Evolutionary conservation across 2,888 invertebrate genomes (phyloP).

Genomic region (Peribatodes rhomboidaria): DNA sequence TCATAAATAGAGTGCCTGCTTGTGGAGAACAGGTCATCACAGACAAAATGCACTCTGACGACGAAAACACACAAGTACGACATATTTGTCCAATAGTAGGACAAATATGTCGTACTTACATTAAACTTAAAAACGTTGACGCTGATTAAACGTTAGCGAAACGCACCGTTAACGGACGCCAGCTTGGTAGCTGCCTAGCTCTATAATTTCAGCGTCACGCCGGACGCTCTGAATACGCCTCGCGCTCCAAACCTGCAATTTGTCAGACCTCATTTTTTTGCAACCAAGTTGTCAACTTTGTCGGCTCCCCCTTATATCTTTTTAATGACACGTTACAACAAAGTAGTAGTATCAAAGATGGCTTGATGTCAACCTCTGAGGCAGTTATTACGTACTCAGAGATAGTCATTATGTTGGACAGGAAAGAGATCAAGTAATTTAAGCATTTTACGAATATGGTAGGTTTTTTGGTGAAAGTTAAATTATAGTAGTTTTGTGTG

Average conservation of each 20-base stretch:
- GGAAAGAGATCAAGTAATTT: conserved; percentile 18
- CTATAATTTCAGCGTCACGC: conserved; percentile 46
- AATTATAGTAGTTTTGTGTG: conserved; percentile 3
- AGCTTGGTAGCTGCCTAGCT: too few species aligned
- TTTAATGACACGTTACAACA: conserved; percentile 65
- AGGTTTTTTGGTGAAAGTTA: conserved; percentile 21
- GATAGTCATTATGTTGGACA: too few species aligned
- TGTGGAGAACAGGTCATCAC: too few species aligned
- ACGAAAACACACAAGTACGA: too few species aligned
- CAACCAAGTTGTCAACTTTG: conserved; percentile 71
- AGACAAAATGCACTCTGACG: too few species aligned
- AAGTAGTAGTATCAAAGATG: conserved; percentile 52
- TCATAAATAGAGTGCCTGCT: too few species aligned
- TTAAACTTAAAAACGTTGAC: too few species aligned
- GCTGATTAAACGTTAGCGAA: too few species aligned
- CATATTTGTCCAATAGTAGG: too few species aligned
- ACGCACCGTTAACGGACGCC: too few species aligned
- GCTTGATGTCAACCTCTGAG: conserved; percentile 51
- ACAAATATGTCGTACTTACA: too few species aligned
- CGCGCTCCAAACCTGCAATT: conserved; percentile 64
- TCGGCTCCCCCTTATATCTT: conserved; percentile 63
- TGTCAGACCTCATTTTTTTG: conserved; percentile 74
- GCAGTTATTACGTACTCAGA: conserved; percentile 19
- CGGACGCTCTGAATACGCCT: conserved; percentile 60
- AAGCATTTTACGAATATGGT: conserved; percentile 9